Evolutionary conservation across 2,113 vertebrate genomes (phyloP).

Genomic region (Choloepus hoffmanni): DNA sequence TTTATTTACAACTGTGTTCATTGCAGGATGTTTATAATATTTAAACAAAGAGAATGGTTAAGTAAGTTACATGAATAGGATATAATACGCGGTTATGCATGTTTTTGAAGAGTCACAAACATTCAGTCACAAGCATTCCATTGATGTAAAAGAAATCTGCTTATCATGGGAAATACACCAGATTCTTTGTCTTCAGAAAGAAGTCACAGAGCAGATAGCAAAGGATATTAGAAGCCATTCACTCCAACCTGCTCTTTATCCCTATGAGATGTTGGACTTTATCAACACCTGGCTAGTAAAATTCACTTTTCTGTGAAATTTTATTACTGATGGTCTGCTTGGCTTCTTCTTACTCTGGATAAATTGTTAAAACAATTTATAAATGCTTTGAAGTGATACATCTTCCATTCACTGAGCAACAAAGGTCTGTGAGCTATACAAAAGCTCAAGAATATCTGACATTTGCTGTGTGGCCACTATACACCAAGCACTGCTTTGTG

Average conservation of each 20-base stretch:
- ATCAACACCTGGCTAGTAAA: background rate
- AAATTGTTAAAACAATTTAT: slow-evolving; percentile 20
- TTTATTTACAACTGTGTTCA: background rate
- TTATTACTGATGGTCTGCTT: background rate
- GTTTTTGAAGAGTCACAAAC: background rate
- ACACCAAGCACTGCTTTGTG: background rate
- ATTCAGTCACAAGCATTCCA: background rate
- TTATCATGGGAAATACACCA: background rate
- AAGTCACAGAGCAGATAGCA: background rate
- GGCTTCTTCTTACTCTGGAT: background rate
- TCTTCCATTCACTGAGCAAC: background rate
- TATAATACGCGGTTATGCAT: background rate
- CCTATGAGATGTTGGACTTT: background rate
- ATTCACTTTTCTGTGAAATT: slow-evolving; percentile 23
- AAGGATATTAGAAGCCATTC: background rate
- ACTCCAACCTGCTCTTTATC: background rate
- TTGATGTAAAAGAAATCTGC: background rate
- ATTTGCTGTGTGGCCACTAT: background rate
- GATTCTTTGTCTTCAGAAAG: background rate
- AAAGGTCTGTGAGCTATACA: background rate
- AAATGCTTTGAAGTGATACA: background rate
- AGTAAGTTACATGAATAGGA: background rate
- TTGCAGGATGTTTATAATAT: background rate
- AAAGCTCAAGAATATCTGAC: background rate
- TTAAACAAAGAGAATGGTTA: background rate